Conservation (phyloP, 1,140 invertebrate genomes). For the Aphelenchoides besseyi region DNA sequence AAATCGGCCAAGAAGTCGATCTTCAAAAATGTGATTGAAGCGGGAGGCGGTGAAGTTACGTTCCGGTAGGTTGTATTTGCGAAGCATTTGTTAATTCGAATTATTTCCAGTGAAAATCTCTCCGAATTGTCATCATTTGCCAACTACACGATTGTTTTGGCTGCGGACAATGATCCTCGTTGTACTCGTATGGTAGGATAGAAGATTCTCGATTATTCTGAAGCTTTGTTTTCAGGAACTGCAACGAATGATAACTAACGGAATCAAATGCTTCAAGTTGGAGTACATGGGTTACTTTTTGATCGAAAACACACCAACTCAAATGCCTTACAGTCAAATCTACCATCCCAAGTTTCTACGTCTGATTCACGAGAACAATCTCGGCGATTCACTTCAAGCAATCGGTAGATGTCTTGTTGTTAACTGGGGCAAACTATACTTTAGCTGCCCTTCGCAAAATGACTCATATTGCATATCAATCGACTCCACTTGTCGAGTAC, state of each 20-base stretch:
- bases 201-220: no score
- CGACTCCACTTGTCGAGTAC: no score
- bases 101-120: neutral
- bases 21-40: neutral
- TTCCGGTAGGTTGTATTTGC: neutral
- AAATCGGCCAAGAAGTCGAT: neutral
- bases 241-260: neutral
- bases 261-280: neutral
- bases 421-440: no score
- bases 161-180: neutral
- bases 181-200: no score
- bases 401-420: no score
- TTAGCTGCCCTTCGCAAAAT: no score
- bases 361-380: neutral
- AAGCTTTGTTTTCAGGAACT: neutral
- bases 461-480: no score
- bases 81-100: neutral
- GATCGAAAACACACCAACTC: neutral
- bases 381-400: neutral
- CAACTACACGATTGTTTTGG: neutral
- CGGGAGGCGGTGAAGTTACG: neutral
- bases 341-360: neutral
- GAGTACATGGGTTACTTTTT: neutral
- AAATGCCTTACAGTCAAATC: neutral
- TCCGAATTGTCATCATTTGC: neutral